These are phyloP conservation scores for Trypoxylon attenuatum DNA, from an alignment of 2,888 invertebrate genomes.

Conservation along the genomic window DNA sequence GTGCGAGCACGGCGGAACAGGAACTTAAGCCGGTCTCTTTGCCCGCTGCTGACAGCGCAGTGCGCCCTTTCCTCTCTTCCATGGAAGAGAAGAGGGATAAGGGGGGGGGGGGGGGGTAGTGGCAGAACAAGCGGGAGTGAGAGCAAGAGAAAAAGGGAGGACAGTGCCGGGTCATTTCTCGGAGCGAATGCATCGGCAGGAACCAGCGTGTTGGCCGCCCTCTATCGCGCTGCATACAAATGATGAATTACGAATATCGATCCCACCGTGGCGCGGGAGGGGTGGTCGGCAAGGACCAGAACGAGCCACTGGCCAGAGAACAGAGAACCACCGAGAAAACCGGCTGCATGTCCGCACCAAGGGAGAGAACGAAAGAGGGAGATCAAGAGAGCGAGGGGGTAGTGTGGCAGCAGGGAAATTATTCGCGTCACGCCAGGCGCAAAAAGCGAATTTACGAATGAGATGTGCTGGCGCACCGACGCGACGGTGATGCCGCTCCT, in stretches of 20 bases:
- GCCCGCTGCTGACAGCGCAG: slow-evolving; percentile 1
- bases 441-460: slow-evolving; percentile 66
- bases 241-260: slow-evolving; percentile 74
- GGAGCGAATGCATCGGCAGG: slow-evolving; percentile 48
- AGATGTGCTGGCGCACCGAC: slow-evolving; percentile 54
- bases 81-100: neutral
- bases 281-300: neutral
- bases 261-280: slow-evolving; percentile 35
- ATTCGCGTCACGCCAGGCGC: slow-evolving; percentile 63
- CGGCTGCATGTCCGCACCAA: slow-evolving; percentile 1
- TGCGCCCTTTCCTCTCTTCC: neutral
- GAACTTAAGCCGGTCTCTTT: slow-evolving; percentile 29
- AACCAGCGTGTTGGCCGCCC: slow-evolving; percentile 54
- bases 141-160: slow-evolving; percentile 4
- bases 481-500: too few species aligned
- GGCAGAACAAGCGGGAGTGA: neutral
- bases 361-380: neutral
- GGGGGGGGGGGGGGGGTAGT: neutral
- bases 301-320: slow-evolving; percentile 13
- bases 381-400: slow-evolving; percentile 7
- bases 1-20: slow-evolving; percentile 10
- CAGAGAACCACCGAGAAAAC: neutral
- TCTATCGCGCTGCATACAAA: slow-evolving; percentile 72
- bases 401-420: slow-evolving; percentile 56
- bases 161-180: slow-evolving; percentile 58